phyloP scores from a whole-genome alignment of 2,113 vertebrate species.

The Cyrtonyx montezumae region DNA sequence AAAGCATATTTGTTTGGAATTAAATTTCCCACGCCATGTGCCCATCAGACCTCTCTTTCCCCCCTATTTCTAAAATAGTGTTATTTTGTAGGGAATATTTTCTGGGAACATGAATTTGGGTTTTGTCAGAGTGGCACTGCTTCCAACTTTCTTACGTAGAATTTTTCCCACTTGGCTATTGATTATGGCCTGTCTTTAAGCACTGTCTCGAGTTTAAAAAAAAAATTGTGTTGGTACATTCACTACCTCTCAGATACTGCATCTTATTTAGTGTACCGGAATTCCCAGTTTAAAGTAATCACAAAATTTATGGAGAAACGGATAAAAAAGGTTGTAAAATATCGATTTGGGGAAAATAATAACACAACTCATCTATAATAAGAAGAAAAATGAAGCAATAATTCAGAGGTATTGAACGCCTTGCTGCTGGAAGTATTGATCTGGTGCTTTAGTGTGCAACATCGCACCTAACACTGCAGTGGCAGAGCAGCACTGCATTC shows the following conservation, averaged over 20 bases:
- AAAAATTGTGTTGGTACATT: constrained; percentile 74
- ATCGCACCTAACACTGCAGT: constrained; percentile 90
- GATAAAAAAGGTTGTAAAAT: constrained; percentile 99
- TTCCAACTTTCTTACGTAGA: constrained; percentile 59
- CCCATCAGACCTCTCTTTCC: constrained; percentile 52
- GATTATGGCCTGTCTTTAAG: constrained; percentile 73
- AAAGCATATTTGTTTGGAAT: constrained; percentile 76
- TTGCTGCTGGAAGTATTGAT: constrained; percentile 91
- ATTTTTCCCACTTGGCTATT: constrained; percentile 62
- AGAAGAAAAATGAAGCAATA: constrained; percentile 99
- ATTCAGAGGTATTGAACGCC: constrained; percentile 95
- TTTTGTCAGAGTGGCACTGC: constrained; percentile 44
- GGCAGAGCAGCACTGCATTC: constrained; percentile 76
- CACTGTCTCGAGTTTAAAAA: constrained; percentile 58
- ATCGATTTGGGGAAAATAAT: constrained; percentile 93
- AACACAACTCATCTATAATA: constrained; percentile 96
- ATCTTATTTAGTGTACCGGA: constrained; percentile 98
- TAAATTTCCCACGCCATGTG: constrained; percentile 76
- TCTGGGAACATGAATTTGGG: constrained; percentile 54
- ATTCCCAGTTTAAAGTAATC: constrained; percentile 99
- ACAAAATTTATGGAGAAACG: constrained; percentile 99
- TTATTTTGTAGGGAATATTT: constrained; percentile 5
- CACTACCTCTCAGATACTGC: constrained; percentile 78
- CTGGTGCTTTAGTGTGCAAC: constrained; percentile 88
- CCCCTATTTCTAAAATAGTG: background rate